Evolutionary conservation across 2,797 vertebrate genomes (phyloP), one percentile per base, ranked within the genome.

Genomic region (Pangasius mekongensis): DNA sequence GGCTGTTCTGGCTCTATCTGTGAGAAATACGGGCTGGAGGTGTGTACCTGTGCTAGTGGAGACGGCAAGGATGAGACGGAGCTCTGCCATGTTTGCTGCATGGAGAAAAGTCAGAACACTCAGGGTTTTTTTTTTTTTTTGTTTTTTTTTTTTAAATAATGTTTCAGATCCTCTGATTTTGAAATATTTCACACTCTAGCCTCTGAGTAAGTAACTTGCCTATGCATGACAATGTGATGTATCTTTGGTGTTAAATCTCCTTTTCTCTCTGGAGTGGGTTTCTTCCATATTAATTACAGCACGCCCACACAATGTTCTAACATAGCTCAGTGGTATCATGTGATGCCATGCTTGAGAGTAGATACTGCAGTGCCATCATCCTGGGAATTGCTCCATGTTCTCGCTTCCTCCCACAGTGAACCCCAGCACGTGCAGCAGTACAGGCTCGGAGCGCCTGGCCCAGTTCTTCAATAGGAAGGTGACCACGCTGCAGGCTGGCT

Each of bases 1-100:
- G 98, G 98, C 96, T 99, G 99, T 93, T 97, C 98, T 20, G 98
- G 99, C 86, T 99, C 99, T 89, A 99, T 99, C 95, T 99, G 99
- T 95, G 98, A 99, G 95, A 99, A 98, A 93, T 96, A 98, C 0
- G 96, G 95, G 36, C 95, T 99, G 60, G 98, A 99, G 93, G 98
- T 99, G 22, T 99, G 99, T 77, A 99, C 99, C 0, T 99, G 99
- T 89, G 98, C 97, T 90, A 99, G 97, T 89, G 95, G 96, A 77
- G 98, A 99, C 16, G 97, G 97, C 91, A 98, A 98, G 91, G 98
- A 99, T 0, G 98, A 99, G n/a, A 98, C 97, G 0, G 98, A 99
- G 89, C 94, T 99, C 43, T 99, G 99, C 91, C 99, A 99, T 30
- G 98, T 99, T 87, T 99, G 99, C 96, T 99, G 99, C 95, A 99